A percentile compares a stretch with the other conserved stretches of the same genome.
Conservation (phyloP, 2,113 vertebrate genomes). For the Chrysemys picta region DNA sequence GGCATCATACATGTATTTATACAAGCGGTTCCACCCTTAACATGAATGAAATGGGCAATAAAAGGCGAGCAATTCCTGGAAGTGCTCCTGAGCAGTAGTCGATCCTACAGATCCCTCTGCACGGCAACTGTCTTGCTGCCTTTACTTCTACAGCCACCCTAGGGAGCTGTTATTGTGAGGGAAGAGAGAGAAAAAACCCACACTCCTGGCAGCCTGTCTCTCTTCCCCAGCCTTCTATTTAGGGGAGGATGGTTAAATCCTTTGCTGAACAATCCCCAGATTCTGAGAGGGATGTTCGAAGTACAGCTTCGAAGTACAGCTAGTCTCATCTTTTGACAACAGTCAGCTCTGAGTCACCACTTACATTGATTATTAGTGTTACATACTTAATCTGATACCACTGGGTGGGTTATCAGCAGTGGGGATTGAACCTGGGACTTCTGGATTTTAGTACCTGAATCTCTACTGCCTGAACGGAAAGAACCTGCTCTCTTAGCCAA, state of each 20-base stretch:
- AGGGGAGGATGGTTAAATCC: not conserved
- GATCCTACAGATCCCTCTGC: not conserved
- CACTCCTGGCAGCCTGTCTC: not conserved
- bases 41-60: not conserved
- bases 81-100: not conserved
- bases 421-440: not conserved
- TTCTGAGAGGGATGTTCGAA: not conserved
- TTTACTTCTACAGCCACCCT: not conserved
- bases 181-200: not conserved
- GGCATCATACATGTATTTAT: not conserved
- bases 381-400: not conserved
- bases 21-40: not conserved
- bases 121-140: not conserved
- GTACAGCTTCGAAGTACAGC: not conserved
- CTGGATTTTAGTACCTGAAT: not conserved
- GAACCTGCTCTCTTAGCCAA: not conserved
- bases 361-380: accelerated
- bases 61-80: not conserved
- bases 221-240: not conserved
- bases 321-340: conserved; percentile 17
- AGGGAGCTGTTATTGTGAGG: not conserved
- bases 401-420: not conserved
- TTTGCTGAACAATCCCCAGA: accelerated
- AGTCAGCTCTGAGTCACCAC: conserved; percentile 30
- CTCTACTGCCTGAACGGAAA: not conserved